Conservation (phyloP, 2,797 vertebrate species). For the Danio albolineatus region DNA sequence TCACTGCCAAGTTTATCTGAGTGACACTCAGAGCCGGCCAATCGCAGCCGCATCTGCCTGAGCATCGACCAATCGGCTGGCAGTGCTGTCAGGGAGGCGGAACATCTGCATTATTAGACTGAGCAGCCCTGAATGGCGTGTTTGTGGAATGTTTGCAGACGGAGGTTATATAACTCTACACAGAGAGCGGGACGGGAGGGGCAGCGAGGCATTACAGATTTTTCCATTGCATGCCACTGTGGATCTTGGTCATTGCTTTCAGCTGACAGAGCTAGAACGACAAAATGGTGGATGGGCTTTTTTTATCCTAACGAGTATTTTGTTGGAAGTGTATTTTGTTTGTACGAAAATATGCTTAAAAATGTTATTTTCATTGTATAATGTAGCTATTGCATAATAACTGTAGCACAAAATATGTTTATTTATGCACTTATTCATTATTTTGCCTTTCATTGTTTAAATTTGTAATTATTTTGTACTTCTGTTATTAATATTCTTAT, state of each 20-base stretch:
- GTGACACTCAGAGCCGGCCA: conserved; percentile 63
- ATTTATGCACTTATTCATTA: background rate
- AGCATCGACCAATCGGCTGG: conserved; percentile 67
- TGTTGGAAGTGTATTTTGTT: conserved; percentile 7
- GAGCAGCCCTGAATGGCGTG: conserved; percentile 76
- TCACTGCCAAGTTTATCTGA: conserved; percentile 63
- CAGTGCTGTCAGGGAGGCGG: conserved; percentile 61
- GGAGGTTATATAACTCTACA: conserved; percentile 82
- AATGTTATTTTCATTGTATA: background rate
- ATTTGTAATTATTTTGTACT: background rate
- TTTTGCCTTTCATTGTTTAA: background rate
- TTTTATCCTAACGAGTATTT: background rate
- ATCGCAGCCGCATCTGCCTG: conserved; percentile 53
- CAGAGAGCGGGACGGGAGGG: conserved; percentile 67
- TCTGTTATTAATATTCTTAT: too few relatives aligned
- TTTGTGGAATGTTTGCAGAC: conserved; percentile 82
- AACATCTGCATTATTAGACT: conserved; percentile 72
- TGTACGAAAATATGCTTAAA: background rate
- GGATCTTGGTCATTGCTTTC: conserved; percentile 74
- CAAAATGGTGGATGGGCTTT: conserved; percentile 57
- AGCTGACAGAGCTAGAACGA: conserved; percentile 52
- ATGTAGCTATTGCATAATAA: background rate
- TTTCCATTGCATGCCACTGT: conserved; percentile 82
- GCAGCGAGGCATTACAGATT: conserved; percentile 72
- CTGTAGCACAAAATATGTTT: background rate